phyloP scores from a whole-genome alignment of 1,140 invertebrate species.

The Drosophila navojoa region DNA sequence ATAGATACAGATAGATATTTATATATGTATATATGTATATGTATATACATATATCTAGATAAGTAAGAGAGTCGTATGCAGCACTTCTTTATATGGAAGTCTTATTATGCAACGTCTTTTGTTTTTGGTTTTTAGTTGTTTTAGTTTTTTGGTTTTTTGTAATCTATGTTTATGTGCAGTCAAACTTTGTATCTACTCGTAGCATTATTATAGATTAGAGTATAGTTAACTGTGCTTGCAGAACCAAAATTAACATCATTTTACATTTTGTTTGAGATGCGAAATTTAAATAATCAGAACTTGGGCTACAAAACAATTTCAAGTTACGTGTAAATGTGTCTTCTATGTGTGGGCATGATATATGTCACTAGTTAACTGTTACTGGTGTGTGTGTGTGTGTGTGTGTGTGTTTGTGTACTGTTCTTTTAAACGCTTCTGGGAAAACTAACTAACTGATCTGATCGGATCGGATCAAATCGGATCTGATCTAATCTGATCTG shows the following conservation, averaged over 20 bases:
- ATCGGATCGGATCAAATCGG: neutral
- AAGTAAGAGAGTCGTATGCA: conserved; percentile 26
- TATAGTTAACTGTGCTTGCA: conserved; percentile 46
- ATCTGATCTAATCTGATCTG: neutral
- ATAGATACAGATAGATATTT: neutral
- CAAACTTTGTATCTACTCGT: conserved; percentile 36
- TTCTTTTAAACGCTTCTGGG: conserved; percentile 42
- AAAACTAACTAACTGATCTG: conserved; percentile 1
- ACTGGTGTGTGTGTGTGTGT: conserved; percentile 22
- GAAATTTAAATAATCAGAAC: conserved; percentile 51
- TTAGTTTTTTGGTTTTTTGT: neutral
- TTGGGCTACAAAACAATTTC: conserved; percentile 65
- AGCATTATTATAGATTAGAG: conserved; percentile 21
- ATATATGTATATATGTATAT: neutral
- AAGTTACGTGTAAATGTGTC: conserved; percentile 49
- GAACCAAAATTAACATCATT: conserved; percentile 49
- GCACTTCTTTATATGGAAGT: conserved; percentile 41
- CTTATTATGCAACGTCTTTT: conserved; percentile 30
- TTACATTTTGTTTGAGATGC: conserved; percentile 10
- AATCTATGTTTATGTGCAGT: conserved; percentile 23
- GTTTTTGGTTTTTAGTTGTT: neutral
- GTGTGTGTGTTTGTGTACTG: conserved; percentile 32
- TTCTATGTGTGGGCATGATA: conserved; percentile 21
- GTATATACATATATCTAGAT: neutral
- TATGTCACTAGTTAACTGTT: conserved; percentile 6